Evolutionary conservation across 2,888 invertebrate genomes (phyloP), one percentile per base, ranked within the genome.

Genomic region (Molanna angustata): DNA sequence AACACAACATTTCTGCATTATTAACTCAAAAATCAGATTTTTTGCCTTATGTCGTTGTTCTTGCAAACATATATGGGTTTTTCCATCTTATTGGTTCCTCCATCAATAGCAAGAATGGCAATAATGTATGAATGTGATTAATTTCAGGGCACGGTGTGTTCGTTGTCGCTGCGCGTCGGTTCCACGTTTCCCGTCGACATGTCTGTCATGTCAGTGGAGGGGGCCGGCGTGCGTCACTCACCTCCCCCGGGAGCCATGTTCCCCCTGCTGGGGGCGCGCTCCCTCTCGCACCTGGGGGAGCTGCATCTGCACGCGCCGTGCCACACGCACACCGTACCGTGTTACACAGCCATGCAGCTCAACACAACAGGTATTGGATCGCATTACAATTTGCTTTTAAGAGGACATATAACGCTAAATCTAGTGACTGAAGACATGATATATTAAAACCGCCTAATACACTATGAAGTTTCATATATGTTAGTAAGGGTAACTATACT

Each of bases 171-270:
- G 55, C 82, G 85, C 66, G 81, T 94, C 58, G 85, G 89, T 65
- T 94, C 90, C 63, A 85, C 86, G 3, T 94, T 93, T 74, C 74
- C 83, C 60, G 83, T 86, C 63, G 80, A 84, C 45, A 90, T 96
- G 88, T 83, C 84, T 60, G 84, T 94, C 40, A 80, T 82, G 49
- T 71, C 79, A 58, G 80, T 90, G 35, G 69, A 82, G 60, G 81
- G 83, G 59, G 71, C 83, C 54, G 80, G 82, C 6, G 76, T 88
- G 22, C 75, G 74, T 57, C 79, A 78, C 62, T 64, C 66, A 60
- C 66, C 67, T 68, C 74, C 65, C 2, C 67, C 48, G 4, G 52
- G 49, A n/a, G 60, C 70, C 67, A 45, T 65, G 66, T 49, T 68
- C 44, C 60, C 64, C 54, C 71, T 74, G 59, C 76, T 83, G 60